These are phyloP conservation scores for Calliphora vicina DNA, from an alignment of 1,140 invertebrate genomes.

Conservation along the genomic window DNA sequence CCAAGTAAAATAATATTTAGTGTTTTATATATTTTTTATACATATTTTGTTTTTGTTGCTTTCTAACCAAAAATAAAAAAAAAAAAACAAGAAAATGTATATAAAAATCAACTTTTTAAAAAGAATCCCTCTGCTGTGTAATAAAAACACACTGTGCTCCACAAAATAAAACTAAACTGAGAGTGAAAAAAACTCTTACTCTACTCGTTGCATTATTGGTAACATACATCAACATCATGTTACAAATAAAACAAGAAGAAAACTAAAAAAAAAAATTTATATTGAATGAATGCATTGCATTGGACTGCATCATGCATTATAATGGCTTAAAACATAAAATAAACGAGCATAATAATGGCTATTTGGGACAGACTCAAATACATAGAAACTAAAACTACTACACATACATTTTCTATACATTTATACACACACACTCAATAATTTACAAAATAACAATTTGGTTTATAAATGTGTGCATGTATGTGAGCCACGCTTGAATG, in stretches of 20 bases:
- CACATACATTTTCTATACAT: not conserved
- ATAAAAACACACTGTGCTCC: too few species aligned
- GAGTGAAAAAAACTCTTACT: not conserved
- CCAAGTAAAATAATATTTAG: constrained; percentile 18
- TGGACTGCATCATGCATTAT: constrained; percentile 20
- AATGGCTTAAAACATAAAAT: constrained; percentile 30
- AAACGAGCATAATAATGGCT: constrained; percentile 16
- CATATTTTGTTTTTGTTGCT: not conserved
- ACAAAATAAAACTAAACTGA: not conserved
- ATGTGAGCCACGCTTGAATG: too few species aligned
- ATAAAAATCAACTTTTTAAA: not conserved
- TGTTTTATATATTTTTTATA: not conserved
- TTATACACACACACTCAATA: not conserved
- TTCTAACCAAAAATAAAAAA: not conserved
- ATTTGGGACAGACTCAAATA: not conserved
- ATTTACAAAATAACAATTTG: too few species aligned
- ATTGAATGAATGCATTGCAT: constrained; percentile 7
- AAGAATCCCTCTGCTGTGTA: not conserved
- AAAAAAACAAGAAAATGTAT: too few species aligned
- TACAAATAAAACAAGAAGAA: not conserved
- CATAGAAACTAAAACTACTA: not conserved
- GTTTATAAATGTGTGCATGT: too few species aligned
- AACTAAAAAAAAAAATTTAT: not conserved
- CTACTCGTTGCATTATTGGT: not conserved
- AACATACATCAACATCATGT: constrained; percentile 20